These are phyloP conservation scores for Actinemys pallida DNA, from an alignment of 2,113 vertebrate species.

Conservation along the genomic window DNA sequence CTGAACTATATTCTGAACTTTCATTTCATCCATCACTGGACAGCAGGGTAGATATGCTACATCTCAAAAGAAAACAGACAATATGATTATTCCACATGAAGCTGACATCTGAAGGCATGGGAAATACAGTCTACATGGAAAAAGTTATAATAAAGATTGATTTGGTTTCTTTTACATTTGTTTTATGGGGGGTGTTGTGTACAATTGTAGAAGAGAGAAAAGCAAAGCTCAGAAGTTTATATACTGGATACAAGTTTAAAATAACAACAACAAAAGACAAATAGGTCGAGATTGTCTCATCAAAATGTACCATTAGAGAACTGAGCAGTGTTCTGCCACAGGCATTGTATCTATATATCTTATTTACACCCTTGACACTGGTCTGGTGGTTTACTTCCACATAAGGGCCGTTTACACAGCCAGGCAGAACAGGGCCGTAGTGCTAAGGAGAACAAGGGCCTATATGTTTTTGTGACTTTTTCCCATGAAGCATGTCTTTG, in stretches of 20 bases:
- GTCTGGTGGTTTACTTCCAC: too few species aligned
- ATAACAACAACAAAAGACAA: conserved; percentile 2
- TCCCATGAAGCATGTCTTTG: too few species aligned
- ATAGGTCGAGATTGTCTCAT: neutral
- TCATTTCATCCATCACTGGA: neutral
- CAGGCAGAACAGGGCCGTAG: too few species aligned
- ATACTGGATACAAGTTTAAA: neutral
- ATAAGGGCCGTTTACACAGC: too few species aligned
- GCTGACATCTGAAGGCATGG: neutral
- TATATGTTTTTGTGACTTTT: too few species aligned
- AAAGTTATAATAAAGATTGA: neutral
- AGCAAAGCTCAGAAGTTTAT: neutral
- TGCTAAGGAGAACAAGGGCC: too few species aligned
- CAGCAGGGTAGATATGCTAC: neutral
- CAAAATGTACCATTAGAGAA: neutral
- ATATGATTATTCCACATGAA: neutral
- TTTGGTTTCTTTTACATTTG: neutral
- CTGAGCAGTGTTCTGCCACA: neutral
- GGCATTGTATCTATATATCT: neutral
- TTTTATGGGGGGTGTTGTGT: neutral
- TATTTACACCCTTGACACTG: too few species aligned
- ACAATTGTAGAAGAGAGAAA: conserved; percentile 3
- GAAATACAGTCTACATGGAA: fast-evolving
- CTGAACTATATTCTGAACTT: too few species aligned
- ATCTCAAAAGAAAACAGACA: neutral